phyloP scores from a whole-genome alignment of 2,888 invertebrate genomes.

The Cantharis rufa region DNA sequence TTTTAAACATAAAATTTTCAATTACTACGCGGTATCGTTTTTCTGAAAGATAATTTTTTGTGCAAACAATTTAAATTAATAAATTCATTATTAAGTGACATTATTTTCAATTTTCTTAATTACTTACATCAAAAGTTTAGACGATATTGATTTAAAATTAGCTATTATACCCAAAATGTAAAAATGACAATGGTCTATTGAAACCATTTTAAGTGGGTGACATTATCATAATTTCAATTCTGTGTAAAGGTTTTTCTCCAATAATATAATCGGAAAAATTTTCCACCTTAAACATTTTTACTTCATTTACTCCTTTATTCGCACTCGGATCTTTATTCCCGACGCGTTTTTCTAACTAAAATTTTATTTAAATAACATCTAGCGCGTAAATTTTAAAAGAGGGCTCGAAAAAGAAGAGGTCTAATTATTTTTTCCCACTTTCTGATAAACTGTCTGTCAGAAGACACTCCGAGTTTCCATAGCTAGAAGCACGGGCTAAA shows the following conservation, averaged over 20 bases:
- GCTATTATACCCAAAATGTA: slow-evolving; percentile 17
- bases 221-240: slow-evolving; percentile 5
- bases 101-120: slow-evolving; percentile 3
- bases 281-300: neutral
- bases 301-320: neutral
- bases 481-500: neutral
- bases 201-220: slow-evolving; percentile 9
- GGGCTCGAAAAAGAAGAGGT: slow-evolving; percentile 43
- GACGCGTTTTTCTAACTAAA: slow-evolving; percentile 6
- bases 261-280: neutral
- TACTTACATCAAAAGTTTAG: slow-evolving; percentile 1
- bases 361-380: slow-evolving; percentile 27
- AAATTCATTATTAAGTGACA: neutral
- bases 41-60: neutral
- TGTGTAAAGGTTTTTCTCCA: neutral
- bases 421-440: slow-evolving; percentile 52
- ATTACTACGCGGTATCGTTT: neutral
- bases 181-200: slow-evolving; percentile 25
- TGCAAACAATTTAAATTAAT: neutral
- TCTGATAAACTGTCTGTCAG: slow-evolving; percentile 52
- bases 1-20: neutral
- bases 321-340: neutral
- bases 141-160: slow-evolving; percentile 27
- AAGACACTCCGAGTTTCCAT: slow-evolving; percentile 39
- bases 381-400: slow-evolving; percentile 22